A percentile compares a stretch with the other conserved stretches of the same genome.
Conservation (phyloP, 2,797 vertebrate genomes). For the Chaunax sp. region DNA sequence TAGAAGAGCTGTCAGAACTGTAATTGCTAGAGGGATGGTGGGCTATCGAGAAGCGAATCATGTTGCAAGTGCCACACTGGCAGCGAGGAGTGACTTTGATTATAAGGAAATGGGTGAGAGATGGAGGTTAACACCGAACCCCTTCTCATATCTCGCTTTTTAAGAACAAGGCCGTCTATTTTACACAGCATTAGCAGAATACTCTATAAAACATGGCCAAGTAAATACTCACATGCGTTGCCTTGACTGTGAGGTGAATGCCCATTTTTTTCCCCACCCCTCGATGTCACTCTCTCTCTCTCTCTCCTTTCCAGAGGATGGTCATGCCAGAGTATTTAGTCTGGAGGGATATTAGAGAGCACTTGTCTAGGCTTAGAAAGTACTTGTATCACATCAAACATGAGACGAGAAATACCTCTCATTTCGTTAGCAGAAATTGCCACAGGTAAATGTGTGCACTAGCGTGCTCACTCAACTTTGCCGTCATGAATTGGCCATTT, state of each 20-base stretch:
- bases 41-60: slow-evolving; percentile 82
- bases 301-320: slow-evolving; percentile 30
- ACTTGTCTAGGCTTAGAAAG: slow-evolving; percentile 61
- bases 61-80: slow-evolving; percentile 71
- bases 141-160: slow-evolving; percentile 68
- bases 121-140: slow-evolving; percentile 75
- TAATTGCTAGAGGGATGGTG: slow-evolving; percentile 85
- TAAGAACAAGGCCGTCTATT: slow-evolving; percentile 75
- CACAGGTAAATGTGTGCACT: slow-evolving; percentile 65
- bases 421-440: slow-evolving; percentile 68
- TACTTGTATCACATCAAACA: slow-evolving; percentile 74
- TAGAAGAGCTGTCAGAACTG: slow-evolving; percentile 84
- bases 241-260: slow-evolving; percentile 38
- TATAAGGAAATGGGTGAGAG: slow-evolving; percentile 75
- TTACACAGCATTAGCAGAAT: slow-evolving; percentile 70
- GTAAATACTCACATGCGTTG: slow-evolving; percentile 53
- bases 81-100: slow-evolving; percentile 78
- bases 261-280: background rate
- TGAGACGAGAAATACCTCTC: slow-evolving; percentile 58
- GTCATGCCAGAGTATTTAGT: slow-evolving; percentile 52
- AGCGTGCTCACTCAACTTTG: slow-evolving; percentile 66
- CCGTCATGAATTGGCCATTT: slow-evolving; percentile 73
- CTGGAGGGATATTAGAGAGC: slow-evolving; percentile 49
- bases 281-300: slow-evolving; percentile 15
- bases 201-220: slow-evolving; percentile 44